phyloP scores from a whole-genome alignment of 2,797 vertebrate species.

The Vireo griseus region DNA sequence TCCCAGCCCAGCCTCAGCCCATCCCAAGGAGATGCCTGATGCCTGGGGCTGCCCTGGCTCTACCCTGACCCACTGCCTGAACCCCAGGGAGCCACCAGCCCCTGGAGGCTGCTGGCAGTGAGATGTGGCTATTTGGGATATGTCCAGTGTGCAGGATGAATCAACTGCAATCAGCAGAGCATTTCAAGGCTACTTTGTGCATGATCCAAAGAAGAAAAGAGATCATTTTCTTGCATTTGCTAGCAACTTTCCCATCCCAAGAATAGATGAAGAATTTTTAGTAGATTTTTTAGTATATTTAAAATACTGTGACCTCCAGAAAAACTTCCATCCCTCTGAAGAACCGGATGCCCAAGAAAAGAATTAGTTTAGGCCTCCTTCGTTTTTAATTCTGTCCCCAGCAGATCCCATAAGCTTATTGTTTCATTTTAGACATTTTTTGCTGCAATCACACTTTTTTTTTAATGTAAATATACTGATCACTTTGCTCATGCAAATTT shows the following conservation, averaged over 20 bases:
- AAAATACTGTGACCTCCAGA: background rate
- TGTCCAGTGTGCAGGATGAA: background rate
- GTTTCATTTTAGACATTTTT: background rate
- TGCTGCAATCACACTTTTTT: background rate
- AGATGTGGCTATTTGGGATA: background rate
- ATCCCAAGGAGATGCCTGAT: fast-evolving
- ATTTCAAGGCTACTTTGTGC: background rate
- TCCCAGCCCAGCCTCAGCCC: background rate
- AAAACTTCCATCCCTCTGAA: background rate
- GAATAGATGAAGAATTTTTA: background rate
- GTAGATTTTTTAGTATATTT: background rate
- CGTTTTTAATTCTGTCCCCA: background rate
- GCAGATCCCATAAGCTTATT: background rate
- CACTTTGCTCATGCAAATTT: background rate
- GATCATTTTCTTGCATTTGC: background rate
- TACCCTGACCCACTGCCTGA: too few species aligned
- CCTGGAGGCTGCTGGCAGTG: too few species aligned
- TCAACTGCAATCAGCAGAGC: background rate
- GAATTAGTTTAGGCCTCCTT: too few species aligned
- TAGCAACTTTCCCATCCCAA: background rate
- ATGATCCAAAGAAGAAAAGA: background rate
- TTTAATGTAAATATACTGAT: background rate
- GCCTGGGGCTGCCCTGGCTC: too few species aligned
- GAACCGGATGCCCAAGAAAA: background rate
- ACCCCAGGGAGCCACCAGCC: background rate